Evolutionary conservation across 1,140 invertebrate species (phyloP).

Genomic region (Sesamia nonagrioides): DNA sequence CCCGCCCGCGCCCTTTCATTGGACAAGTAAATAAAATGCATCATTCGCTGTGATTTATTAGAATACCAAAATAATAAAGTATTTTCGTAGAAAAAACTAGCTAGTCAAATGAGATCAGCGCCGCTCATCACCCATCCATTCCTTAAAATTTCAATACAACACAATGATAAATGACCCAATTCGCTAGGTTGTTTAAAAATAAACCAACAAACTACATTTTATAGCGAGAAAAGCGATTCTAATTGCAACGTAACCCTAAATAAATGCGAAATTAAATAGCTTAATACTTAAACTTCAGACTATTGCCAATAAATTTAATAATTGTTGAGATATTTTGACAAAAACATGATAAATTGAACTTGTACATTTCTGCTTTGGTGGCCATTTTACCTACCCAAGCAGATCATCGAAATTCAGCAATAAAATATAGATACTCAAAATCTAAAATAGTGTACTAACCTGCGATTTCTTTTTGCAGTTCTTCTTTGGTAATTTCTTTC

Average conservation of each 20-base stretch:
- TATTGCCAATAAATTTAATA: conserved; percentile 69
- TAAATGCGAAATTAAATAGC: conserved; percentile 62
- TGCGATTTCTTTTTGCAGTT: conserved; percentile 91
- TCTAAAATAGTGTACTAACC: conserved; percentile 86
- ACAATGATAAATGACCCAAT: not conserved
- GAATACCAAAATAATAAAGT: too few relatives aligned
- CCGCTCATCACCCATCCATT: too few relatives aligned
- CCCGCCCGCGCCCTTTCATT: too few relatives aligned
- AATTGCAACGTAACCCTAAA: conserved; percentile 51
- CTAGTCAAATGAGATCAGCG: too few relatives aligned
- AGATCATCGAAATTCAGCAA: too few relatives aligned
- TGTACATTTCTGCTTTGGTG: conserved; percentile 74
- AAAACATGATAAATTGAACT: conserved; percentile 52
- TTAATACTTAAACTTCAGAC: conserved; percentile 79
- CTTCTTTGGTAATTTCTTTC: conserved; percentile 91
- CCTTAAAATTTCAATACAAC: not conserved
- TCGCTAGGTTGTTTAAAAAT: not conserved
- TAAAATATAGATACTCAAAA: too few relatives aligned
- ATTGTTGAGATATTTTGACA: conserved; percentile 82
- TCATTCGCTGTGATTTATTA: too few relatives aligned
- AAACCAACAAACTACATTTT: not conserved
- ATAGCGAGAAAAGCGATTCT: not conserved
- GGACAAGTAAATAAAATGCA: too few relatives aligned
- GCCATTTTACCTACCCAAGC: conserved; percentile 61
- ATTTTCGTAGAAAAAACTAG: too few relatives aligned